Conservation (phyloP, 2,888 invertebrate species). For the Agonopterix heracliana region DNA sequence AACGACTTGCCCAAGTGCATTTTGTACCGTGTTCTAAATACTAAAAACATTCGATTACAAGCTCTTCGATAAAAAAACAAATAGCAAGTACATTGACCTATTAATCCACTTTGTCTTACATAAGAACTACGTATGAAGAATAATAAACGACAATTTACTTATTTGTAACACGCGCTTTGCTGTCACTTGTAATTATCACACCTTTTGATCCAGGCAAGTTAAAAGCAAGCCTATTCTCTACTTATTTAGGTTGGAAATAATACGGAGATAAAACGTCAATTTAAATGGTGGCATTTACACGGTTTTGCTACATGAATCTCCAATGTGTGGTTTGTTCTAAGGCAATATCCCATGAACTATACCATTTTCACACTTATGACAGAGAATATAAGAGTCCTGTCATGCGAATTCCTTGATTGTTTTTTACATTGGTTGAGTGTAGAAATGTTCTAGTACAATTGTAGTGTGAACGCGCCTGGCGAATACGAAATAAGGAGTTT, state of each 20-base stretch:
- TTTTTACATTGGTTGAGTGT: neutral
- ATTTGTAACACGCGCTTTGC: slow-evolving; percentile 4
- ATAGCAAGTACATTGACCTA: slow-evolving; percentile 52
- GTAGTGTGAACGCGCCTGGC: neutral
- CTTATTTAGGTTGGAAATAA: neutral
- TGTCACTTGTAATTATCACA: slow-evolving; percentile 2
- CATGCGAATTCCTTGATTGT: neutral
- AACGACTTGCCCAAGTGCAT: no score
- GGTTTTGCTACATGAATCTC: neutral
- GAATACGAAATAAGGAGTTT: neutral
- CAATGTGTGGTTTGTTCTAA: neutral
- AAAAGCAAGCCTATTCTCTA: neutral
- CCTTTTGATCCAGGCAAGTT: neutral
- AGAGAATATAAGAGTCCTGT: neutral
- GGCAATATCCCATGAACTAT: no score
- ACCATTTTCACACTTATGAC: neutral
- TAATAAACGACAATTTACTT: slow-evolving; percentile 21
- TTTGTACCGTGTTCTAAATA: neutral
- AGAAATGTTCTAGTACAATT: neutral
- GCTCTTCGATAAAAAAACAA: slow-evolving; percentile 1
- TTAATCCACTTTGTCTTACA: slow-evolving; percentile 55
- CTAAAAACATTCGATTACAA: slow-evolving; percentile 1
- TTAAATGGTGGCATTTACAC: neutral
- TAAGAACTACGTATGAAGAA: slow-evolving; percentile 38
- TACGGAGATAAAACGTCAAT: neutral